phyloP scores from a whole-genome alignment of 2,113 vertebrate genomes.

The cattle (Bos taurus) region DNA sequence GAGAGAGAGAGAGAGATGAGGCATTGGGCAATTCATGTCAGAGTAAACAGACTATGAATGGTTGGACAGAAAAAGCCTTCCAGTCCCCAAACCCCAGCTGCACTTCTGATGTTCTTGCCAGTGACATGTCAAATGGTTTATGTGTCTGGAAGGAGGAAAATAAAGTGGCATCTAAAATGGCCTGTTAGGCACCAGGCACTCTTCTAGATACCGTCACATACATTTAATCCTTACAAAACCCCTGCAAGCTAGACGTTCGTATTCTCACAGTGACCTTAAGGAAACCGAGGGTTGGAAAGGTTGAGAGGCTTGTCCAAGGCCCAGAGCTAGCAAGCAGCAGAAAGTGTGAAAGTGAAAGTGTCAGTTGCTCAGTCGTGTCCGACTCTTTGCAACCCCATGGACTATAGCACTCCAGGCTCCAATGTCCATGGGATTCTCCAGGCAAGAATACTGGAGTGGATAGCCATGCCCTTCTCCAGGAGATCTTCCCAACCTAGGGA shows the following conservation, averaged over 20 bases:
- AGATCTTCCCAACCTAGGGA: neutral
- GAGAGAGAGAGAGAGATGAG: neutral
- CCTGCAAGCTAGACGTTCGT: neutral
- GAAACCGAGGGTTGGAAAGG: neutral
- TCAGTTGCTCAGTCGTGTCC: neutral
- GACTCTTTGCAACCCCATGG: neutral
- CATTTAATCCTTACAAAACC: neutral
- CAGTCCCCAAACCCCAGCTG: constrained; percentile 55
- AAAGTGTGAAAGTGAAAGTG: neutral
- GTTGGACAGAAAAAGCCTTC: constrained; percentile 53
- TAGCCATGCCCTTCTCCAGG: neutral
- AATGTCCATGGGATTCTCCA: neutral
- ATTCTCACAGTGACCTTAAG: neutral
- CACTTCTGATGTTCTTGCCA: constrained; percentile 44
- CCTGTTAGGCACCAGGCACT: neutral
- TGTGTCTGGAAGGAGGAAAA: constrained; percentile 8
- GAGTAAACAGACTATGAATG: constrained; percentile 25
- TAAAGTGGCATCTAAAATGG: constrained; percentile 32
- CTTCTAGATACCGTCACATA: neutral
- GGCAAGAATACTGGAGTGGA: neutral
- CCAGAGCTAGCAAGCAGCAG: neutral
- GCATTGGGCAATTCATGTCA: neutral
- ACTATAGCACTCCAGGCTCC: neutral
- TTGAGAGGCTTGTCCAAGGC: neutral
- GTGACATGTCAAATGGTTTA: constrained; percentile 57